Evolutionary conservation across 2,888 invertebrate species (phyloP), one percentile per base, ranked within the genome.

Genomic region (Aphidoletes aphidimyza): DNA sequence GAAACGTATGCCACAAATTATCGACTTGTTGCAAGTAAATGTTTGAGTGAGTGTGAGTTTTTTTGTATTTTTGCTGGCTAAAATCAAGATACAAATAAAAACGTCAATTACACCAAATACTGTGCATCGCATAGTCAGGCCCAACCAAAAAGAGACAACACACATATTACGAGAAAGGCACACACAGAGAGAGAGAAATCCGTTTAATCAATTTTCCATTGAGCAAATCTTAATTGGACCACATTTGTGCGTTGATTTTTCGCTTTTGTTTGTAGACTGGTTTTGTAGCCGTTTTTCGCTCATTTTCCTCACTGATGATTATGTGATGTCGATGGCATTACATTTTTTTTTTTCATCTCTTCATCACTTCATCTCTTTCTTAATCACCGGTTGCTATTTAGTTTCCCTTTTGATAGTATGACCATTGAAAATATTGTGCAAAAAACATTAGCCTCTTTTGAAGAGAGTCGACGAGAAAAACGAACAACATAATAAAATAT

Each of bases 161-260:
- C 54, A 6, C 11, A 2, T 22, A 22, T 22, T 54, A 54, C 22
- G n/a, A 5, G n/a, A 2, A 17, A 17, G 17, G 47, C 8, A 19
- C 54, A 9, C 42, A 9, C 42, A 9, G 2, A 26, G 34, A 3
- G 69, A 69, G 69, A 69, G 34, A 69, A 69, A 69, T 30, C 14
- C 69, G 69, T 69, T 69, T 69, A 69, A 26, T 69, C 69, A 69
- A 69, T 69, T 69, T 69, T 69, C 69, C 69, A 30, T 69, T 69
- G 69, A 69, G 69, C 69, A 69, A 30, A 69, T 69, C n/a, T 69
- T 69, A 69, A 69, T 69, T 69, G 69, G 69, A 69, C 69, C 30
- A 30, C 69, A 69, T 69, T 69, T 69, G 69, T 69, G 69, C 69
- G 69, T 69, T 30, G 69, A 30, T 69, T 69, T 69, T 69, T 69